Evolutionary conservation across 2,888 invertebrate species (phyloP), one percentile per base, ranked within the genome.

Genomic region (Drosophila falleni): DNA sequence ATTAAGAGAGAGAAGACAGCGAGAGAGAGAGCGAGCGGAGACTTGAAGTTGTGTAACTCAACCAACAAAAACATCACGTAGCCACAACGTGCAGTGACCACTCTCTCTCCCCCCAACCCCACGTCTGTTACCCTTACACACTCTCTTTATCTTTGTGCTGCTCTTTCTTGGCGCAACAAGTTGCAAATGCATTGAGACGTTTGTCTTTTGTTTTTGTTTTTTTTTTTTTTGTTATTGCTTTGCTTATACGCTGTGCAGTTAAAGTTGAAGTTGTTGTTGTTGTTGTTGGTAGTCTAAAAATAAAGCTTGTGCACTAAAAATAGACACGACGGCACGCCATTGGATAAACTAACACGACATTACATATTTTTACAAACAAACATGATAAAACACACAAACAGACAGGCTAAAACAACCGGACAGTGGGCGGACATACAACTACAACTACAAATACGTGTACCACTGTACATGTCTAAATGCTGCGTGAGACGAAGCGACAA

Each of bases 321-420:
- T 86, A 86, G 88, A 85, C 69, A 67, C 80, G 81, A 81, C 78
- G 71, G 78, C 78, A 75, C 71, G 75, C 69, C 79, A 79, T 68
- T 71, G 70, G 79, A 79, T 87, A 83, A 87, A 79, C 81, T 78
- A 86, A 86, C 77, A 77, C 87, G 76, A 81, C 83, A 87, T 83
- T 87, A 86, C 78, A 80, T 62, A 74, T 80, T 80, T 78, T 69
- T 71, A 82, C 86, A 81, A 86, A 79, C 80, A 83, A 80, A 79
- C 81, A 80, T 75, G 63, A 68, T 62, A 71, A 78, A 68, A 66
- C 55, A 71, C 71, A 63, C 71, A 55, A 53, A 64, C 56, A 46
- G 29, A 64, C 55, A 23, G 19, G 39, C 41, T 4, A 37, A 49
- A 44, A 23, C 23, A 42, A 51, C 13, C 26, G 51, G 42, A 26